These are phyloP conservation scores for Taeniopygia guttata DNA, from an alignment of 2,797 vertebrate species.

Conservation along the genomic window DNA sequence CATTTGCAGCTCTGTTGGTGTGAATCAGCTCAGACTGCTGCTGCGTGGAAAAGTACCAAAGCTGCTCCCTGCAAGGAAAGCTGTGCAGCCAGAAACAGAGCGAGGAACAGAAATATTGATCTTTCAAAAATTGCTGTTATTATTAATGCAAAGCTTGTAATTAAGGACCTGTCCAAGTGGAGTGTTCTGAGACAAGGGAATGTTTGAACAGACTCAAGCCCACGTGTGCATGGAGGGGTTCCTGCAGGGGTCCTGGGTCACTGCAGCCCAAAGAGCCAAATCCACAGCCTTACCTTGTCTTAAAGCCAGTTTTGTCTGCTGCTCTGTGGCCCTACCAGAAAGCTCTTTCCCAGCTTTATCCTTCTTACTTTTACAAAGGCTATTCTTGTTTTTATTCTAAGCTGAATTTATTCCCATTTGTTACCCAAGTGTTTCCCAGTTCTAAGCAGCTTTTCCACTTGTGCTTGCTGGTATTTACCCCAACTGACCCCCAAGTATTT, in stretches of 20 bases:
- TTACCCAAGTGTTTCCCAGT: not conserved
- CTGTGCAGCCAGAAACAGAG: not conserved
- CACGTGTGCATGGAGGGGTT: accelerated
- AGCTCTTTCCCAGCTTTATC: not conserved
- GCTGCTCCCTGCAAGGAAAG: not conserved
- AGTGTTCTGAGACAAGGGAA: not conserved
- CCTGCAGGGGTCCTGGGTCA: not conserved
- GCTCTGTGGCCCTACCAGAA: not conserved
- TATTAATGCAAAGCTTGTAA: not conserved
- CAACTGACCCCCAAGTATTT: not conserved
- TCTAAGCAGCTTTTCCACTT: not conserved
- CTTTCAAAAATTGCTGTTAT: not conserved
- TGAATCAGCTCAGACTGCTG: not conserved
- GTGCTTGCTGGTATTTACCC: not conserved
- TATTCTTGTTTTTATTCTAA: not conserved
- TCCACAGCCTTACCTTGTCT: not conserved
- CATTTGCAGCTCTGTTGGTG: not conserved
- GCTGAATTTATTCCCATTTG: not conserved
- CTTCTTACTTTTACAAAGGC: not conserved
- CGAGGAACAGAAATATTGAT: not conserved
- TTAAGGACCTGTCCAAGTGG: not conserved
- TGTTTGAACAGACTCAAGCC: not conserved
- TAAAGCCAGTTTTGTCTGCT: not conserved
- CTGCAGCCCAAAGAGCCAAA: not conserved
- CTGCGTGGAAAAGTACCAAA: not conserved